Conservation (phyloP, 2,113 vertebrate genomes). For the Anhinga rufa region DNA sequence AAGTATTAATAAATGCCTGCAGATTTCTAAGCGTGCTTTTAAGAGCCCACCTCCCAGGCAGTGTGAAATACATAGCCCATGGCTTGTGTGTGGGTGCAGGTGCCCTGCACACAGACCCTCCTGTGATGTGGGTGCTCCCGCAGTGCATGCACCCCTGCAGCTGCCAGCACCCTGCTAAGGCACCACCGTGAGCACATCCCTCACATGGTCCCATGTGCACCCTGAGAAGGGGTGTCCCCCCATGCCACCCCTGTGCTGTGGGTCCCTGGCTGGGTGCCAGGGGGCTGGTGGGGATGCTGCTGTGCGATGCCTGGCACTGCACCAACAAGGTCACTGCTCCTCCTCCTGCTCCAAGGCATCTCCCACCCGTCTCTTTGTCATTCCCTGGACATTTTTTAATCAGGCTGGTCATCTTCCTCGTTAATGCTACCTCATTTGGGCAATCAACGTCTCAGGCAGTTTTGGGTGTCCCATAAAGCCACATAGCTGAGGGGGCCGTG, state of each 20-base stretch:
- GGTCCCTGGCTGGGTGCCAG: neutral
- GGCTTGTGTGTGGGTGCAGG: neutral
- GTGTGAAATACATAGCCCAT: neutral
- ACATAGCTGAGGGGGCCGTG: neutral
- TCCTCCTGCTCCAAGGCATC: neutral
- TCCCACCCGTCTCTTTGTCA: accelerated
- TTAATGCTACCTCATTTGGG: neutral
- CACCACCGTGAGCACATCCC: neutral
- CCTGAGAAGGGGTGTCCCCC: neutral
- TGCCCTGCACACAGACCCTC: neutral
- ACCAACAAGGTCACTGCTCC: neutral
- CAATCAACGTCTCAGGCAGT: neutral
- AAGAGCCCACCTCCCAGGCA: too few relatives aligned
- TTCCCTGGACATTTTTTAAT: neutral
- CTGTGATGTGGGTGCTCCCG: accelerated
- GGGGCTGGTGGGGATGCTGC: neutral
- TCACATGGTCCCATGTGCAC: accelerated
- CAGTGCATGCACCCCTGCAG: accelerated
- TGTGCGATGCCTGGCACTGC: too few relatives aligned
- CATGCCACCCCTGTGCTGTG: accelerated
- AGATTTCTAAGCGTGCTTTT: neutral
- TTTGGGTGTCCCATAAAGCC: neutral
- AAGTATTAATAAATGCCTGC: neutral
- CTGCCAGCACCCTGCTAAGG: neutral
- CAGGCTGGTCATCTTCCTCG: neutral